Conservation (phyloP, 2,113 vertebrate genomes). For the Malurus cyaneus region DNA sequence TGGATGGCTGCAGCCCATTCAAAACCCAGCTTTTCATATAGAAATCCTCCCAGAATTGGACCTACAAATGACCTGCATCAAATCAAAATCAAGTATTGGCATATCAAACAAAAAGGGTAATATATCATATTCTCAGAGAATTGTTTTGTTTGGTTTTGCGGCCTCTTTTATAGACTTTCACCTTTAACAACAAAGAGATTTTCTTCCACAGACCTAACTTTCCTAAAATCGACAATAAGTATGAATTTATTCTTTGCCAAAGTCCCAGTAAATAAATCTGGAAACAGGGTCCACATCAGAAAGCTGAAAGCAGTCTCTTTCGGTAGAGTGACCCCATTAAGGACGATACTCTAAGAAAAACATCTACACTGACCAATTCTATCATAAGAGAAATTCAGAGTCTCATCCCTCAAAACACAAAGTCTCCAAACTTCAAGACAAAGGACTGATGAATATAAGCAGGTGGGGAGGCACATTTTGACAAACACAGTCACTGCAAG, state of each 20-base stretch:
- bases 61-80: conserved; percentile 85
- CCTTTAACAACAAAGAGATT: not conserved
- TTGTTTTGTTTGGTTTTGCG: not conserved
- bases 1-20: conserved; percentile 87
- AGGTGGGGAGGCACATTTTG: not conserved
- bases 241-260: not conserved
- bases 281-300: not conserved
- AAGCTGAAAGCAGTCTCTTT: not conserved
- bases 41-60: conserved; percentile 84
- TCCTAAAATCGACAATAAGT: not conserved
- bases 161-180: not conserved
- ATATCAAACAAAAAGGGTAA: not conserved
- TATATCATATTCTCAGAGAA: not conserved
- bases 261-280: not conserved
- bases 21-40: conserved; percentile 86
- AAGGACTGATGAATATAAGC: not conserved
- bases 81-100: not conserved
- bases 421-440: not conserved
- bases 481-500: fast-evolving
- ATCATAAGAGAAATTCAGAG: not conserved
- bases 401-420: not conserved
- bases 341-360: not conserved
- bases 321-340: not conserved
- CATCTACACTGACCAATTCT: not conserved
- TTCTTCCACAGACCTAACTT: not conserved